phyloP scores from a whole-genome alignment of 2,113 vertebrate species.

The Pluvialis apricaria region DNA sequence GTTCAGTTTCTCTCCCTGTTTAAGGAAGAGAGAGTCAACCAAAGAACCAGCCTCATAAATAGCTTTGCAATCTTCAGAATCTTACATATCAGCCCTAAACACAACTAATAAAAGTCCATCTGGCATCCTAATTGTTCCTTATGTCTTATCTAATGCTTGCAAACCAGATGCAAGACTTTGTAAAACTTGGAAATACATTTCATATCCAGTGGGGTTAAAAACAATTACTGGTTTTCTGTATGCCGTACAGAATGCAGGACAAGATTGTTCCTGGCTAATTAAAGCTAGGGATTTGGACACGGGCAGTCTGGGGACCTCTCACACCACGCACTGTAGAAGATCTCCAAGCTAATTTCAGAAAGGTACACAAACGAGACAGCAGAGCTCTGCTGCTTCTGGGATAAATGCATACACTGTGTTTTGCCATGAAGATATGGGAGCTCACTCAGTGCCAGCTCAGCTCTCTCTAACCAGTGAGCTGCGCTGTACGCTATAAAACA shows the following conservation, averaged over 20 bases:
- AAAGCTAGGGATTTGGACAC: neutral
- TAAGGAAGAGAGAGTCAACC: neutral
- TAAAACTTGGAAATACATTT: neutral
- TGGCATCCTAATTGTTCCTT: neutral
- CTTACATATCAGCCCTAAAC: neutral
- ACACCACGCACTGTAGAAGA: neutral
- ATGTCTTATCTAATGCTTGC: neutral
- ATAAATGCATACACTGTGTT: neutral
- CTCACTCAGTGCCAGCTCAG: neutral
- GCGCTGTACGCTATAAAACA: neutral
- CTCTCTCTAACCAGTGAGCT: neutral
- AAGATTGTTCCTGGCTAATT: neutral
- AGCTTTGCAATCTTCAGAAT: neutral
- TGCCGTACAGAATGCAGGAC: neutral
- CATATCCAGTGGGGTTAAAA: neutral
- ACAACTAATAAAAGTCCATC: neutral
- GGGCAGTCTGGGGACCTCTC: neutral
- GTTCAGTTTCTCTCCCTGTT: neutral
- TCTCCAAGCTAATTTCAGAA: neutral
- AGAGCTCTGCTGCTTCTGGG: neutral
- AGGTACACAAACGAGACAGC: neutral
- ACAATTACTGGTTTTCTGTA: neutral
- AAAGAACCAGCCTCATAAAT: neutral
- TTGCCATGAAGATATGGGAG: neutral
- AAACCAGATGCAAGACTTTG: neutral